These are phyloP conservation scores for Hassar affinis DNA, from an alignment of 2,113 vertebrate genomes.

Conservation along the genomic window DNA sequence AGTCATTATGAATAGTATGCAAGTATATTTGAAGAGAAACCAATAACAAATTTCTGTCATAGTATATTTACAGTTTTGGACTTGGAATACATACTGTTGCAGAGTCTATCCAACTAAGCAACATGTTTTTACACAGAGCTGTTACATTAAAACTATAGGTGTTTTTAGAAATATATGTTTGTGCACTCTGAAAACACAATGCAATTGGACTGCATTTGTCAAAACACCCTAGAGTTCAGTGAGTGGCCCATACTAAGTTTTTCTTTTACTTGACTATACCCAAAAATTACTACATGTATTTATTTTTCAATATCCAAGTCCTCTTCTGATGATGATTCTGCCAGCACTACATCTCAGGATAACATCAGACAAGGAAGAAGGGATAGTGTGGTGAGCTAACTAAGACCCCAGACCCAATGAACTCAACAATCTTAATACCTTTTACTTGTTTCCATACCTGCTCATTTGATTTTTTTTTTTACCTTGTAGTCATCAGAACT, in stretches of 20 bases:
- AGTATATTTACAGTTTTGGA: not conserved
- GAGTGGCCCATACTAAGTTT: not conserved
- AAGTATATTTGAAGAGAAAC: not conserved
- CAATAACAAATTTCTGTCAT: not conserved
- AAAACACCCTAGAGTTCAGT: not conserved
- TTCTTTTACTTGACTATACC: not conserved
- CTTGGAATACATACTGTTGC: not conserved
- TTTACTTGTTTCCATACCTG: conserved; percentile 7
- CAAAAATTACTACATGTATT: not conserved
- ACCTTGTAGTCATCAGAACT: conserved; percentile 78
- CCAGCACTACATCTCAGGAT: conserved; percentile 78
- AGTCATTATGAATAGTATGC: not conserved
- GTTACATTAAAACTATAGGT: not conserved
- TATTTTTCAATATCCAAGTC: conserved; percentile 67
- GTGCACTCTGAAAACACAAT: not conserved
- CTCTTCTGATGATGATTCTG: conserved; percentile 76
- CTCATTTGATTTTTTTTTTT: not conserved
- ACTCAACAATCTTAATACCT: not conserved
- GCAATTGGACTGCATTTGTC: not conserved
- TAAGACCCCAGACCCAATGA: conserved; percentile 11
- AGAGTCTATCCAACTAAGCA: not conserved
- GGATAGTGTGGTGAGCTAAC: conserved; percentile 82
- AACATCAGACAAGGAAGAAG: conserved; percentile 69
- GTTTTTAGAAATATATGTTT: not conserved
- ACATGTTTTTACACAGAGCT: not conserved